phyloP scores from a whole-genome alignment of 2,888 invertebrate species.

The Carabus problematicus region DNA sequence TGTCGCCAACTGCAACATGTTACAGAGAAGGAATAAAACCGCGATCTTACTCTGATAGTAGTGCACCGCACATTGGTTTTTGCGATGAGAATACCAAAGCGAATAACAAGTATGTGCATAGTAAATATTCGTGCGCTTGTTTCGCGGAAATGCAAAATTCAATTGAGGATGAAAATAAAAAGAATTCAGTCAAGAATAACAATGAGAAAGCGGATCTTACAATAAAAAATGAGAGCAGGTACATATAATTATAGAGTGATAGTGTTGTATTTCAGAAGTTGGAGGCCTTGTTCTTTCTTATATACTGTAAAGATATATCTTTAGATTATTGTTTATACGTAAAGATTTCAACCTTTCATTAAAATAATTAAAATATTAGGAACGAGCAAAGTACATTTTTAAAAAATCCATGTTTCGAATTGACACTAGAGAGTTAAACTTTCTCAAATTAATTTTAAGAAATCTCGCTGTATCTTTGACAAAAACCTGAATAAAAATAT shows the following conservation, averaged over 20 bases:
- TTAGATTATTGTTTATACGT: no score
- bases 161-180: constrained; percentile 33
- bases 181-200: constrained; percentile 22
- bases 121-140: constrained; percentile 36
- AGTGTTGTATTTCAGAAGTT: no score
- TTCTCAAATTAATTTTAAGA: no score
- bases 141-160: constrained; percentile 29
- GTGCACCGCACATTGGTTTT: constrained; percentile 33
- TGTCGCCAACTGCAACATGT: constrained; percentile 29
- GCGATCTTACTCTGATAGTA: constrained; percentile 28
- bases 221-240: constrained; percentile 22
- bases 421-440: no score
- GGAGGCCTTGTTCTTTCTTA: no score
- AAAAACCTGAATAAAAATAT: no score
- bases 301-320: no score
- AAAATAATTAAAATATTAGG: no score
- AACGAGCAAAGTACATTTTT: no score
- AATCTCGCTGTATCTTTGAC: no score
- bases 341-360: no score
- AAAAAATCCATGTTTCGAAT: no score
- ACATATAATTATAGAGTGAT: neutral
- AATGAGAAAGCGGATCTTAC: constrained; percentile 21
- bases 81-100: constrained; percentile 22
- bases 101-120: constrained; percentile 22
- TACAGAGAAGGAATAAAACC: constrained; percentile 30